Percentiles rank a stretch among this genome's conserved stretches.
Evolutionary conservation across 2,888 invertebrate species (phyloP).

Genomic region (Abrostola triplasia): DNA sequence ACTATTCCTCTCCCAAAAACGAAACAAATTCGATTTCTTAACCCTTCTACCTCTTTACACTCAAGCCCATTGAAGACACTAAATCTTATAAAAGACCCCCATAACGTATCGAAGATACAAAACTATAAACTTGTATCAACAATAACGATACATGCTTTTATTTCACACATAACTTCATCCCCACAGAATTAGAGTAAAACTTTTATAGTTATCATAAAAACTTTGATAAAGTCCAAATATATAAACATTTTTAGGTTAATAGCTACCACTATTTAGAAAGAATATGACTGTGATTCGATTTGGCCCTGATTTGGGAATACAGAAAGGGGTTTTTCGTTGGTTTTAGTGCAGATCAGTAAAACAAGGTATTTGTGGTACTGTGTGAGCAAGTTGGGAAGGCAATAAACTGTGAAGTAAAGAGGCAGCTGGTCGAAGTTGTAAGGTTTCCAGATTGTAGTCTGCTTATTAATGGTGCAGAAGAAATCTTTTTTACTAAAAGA

Average conservation of each 20-base stretch:
- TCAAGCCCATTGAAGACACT: slow-evolving; percentile 1
- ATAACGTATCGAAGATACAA: slow-evolving; percentile 16
- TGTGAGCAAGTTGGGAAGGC: background rate
- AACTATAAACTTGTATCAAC: slow-evolving; percentile 34
- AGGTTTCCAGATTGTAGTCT: background rate
- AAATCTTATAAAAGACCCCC: slow-evolving; percentile 11
- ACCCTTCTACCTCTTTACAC: background rate
- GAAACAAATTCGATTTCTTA: background rate
- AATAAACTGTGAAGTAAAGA: slow-evolving; percentile 18
- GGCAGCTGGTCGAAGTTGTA: slow-evolving; percentile 10
- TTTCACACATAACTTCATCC: slow-evolving; percentile 34
- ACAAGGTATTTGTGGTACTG: slow-evolving; percentile 28
- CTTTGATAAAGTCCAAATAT: slow-evolving; percentile 16
- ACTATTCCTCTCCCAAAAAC: too few relatives aligned
- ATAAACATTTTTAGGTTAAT: slow-evolving; percentile 11
- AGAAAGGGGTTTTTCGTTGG: background rate
- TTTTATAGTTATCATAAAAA: slow-evolving; percentile 32
- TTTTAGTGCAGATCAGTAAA: slow-evolving; percentile 15
- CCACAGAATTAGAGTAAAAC: slow-evolving; percentile 26
- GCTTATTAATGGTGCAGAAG: background rate
- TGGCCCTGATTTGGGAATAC: background rate
- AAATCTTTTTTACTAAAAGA: background rate
- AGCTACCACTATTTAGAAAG: background rate
- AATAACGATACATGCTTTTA: slow-evolving; percentile 26
- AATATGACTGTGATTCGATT: background rate